Evolutionary conservation across 2,797 vertebrate species (phyloP).

Genomic region (Eidolon dupreanum): DNA sequence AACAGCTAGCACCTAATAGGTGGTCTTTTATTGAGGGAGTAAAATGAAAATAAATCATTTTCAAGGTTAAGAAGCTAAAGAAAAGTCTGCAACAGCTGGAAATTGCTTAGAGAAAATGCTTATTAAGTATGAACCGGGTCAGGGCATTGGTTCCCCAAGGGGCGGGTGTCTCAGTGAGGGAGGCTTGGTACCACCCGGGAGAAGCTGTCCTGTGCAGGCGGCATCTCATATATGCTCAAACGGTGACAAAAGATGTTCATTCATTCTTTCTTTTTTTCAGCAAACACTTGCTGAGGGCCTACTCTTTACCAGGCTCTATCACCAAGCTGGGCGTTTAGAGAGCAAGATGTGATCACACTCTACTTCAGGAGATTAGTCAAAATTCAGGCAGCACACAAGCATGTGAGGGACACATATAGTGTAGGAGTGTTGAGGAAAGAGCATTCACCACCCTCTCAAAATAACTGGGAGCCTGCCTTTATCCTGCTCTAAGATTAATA

Average conservation of each 20-base stretch:
- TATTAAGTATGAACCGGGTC: background rate
- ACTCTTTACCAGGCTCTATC: background rate
- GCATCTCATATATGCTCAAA: background rate
- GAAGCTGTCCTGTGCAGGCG: background rate
- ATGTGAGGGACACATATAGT: background rate
- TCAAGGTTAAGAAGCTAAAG: background rate
- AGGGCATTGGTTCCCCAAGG: background rate
- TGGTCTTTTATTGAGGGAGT: background rate
- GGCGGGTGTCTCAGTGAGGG: background rate
- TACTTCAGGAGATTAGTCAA: background rate
- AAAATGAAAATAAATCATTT: slow-evolving; percentile 19
- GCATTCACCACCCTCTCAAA: background rate
- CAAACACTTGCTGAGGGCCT: background rate
- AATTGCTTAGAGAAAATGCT: background rate
- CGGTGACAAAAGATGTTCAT: background rate
- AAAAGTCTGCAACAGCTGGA: background rate
- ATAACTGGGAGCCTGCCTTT: background rate
- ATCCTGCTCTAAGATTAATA: background rate
- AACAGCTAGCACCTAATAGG: background rate
- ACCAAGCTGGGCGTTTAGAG: background rate
- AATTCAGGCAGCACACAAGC: background rate
- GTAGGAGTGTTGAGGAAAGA: background rate
- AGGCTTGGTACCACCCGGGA: background rate
- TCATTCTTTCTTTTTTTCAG: background rate
- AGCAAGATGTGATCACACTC: background rate